Base-by-base conservation (phyloP, 2,888 invertebrate genomes). In the Seira ritae region DNA sequence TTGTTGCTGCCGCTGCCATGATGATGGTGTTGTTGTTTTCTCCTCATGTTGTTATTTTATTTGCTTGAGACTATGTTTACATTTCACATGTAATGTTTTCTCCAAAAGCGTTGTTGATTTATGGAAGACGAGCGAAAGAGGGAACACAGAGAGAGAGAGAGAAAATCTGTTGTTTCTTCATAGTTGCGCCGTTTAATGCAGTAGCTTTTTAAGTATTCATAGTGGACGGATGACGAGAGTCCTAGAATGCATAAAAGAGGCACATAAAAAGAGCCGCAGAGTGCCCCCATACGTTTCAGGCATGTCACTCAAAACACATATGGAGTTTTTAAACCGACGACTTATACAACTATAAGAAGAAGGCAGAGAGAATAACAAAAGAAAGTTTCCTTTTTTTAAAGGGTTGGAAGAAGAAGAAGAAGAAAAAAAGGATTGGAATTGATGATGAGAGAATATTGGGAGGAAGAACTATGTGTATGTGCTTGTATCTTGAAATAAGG, bases 381-480 rank as follows among this genome's bases (percentile, higher is more conserved):
- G 50, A 50, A 50, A 50, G 6, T 50, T 50, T 50, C 15, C 17
- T 12, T 50, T 50, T 50, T 50, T 42, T 42, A 42, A 50, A 50
- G 50, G 17, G 50, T 50, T n/a, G n/a, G n/a, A n/a, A n/a, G n/a
- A n/a, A n/a, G n/a, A n/a, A n/a, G n/a, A n/a, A n/a, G n/a, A n/a
- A n/a, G 15, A 50, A 50, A 50, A 8, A 68, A 17, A 15, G 24
- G 55, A 73, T 73, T 66, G 42, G 42, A 19, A 42, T 65, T 73
- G 73, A 73, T 66, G 73, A 73, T 20, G 23, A 65, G 17, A 31
- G 42, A 73, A 73, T 73, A 66, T 73, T 73, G 50, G 50, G 6
- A 50, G 15, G 50, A 12, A 15, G 17, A 50, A 15, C 17, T 50
- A 1, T 50, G 17, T 50, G 3, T 50, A 1, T 50, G 17, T 50